These are phyloP conservation scores for Sinhomidia bicolor DNA, from an alignment of 2,888 invertebrate species.

Conservation along the genomic window DNA sequence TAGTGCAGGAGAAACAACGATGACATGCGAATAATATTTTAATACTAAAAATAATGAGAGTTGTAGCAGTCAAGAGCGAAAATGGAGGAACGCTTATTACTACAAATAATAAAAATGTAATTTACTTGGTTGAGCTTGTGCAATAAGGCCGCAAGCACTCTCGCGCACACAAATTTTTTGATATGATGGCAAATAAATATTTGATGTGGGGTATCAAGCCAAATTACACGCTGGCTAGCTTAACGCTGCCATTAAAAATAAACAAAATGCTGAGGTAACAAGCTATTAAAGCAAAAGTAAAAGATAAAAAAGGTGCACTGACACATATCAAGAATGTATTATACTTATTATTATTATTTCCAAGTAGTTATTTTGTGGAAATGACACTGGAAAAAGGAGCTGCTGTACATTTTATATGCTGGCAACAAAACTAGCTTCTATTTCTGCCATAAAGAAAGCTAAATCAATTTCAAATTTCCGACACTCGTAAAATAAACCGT, in stretches of 20 bases:
- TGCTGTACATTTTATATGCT: too few relatives aligned
- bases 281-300: conserved; percentile 16
- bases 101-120: neutral
- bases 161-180: neutral
- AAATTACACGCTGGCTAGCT: neutral
- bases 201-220: neutral
- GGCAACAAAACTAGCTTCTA: neutral
- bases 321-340: neutral
- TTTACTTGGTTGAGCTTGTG: neutral
- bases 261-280: conserved; percentile 12
- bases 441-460: conserved; percentile 20
- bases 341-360: neutral
- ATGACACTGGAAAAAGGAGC: neutral
- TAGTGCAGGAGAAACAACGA: too few relatives aligned
- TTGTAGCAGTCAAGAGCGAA: neutral
- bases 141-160: too few relatives aligned
- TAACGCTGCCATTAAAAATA: neutral
- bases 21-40: too few relatives aligned
- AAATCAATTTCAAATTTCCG: conserved; percentile 49
- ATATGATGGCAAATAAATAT: conserved; percentile 14
- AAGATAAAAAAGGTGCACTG: conserved; percentile 14
- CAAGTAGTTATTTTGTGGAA: neutral
- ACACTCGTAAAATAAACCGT: conserved; percentile 25
- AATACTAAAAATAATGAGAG: too few relatives aligned
- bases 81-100: too few relatives aligned